A percentile compares a stretch with the other conserved stretches of the same genome.
Conservation (phyloP, 2,888 invertebrate genomes). For the Ypsolopha scabrella region DNA sequence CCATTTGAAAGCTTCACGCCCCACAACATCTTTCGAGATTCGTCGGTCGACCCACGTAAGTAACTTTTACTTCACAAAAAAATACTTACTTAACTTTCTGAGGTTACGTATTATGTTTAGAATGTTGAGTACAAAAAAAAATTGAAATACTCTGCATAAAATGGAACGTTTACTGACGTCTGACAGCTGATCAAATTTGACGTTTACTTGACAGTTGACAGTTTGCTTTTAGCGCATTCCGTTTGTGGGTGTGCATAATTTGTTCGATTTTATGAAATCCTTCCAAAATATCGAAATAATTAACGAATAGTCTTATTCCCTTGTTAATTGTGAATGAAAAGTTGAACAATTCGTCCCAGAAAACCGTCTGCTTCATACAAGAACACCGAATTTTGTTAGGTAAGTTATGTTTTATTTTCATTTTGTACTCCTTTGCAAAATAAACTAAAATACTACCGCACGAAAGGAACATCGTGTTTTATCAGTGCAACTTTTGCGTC, state of each 20-base stretch:
- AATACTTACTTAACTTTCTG: too few species aligned
- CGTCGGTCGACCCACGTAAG: too few species aligned
- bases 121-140: neutral
- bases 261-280: conserved; percentile 16
- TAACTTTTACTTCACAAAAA: too few species aligned
- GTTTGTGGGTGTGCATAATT: conserved; percentile 35
- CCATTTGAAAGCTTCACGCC: too few species aligned
- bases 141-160: conserved; percentile 9
- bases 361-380: conserved; percentile 19
- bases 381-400: conserved; percentile 24
- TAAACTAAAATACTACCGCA: neutral
- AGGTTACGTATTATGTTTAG: too few species aligned
- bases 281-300: conserved; percentile 11
- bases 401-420: conserved; percentile 21
- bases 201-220: conserved; percentile 9
- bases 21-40: too few species aligned
- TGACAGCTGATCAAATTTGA: conserved; percentile 10
- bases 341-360: conserved; percentile 8
- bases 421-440: too few species aligned
- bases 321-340: conserved; percentile 20
- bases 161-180: conserved; percentile 6
- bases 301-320: conserved; percentile 5
- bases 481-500: too few species aligned
- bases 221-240: conserved; percentile 22
- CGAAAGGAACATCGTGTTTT: conserved; percentile 25